Conservation (phyloP, 2,888 invertebrate genomes). For the Lamellibrachia columna region DNA sequence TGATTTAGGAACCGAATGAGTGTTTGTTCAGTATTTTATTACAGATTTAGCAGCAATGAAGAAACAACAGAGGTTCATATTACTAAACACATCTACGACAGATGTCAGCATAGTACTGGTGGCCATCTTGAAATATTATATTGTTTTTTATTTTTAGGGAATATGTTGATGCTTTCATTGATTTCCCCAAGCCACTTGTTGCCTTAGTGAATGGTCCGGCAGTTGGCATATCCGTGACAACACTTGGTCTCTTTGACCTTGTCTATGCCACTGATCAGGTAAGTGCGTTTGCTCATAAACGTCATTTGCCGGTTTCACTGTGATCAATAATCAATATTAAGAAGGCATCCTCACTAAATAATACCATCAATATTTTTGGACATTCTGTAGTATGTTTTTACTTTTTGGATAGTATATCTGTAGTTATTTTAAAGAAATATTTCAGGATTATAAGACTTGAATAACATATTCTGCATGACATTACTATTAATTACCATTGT, state of each 20-base stretch:
- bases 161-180: conserved; percentile 81
- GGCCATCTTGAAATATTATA: neutral
- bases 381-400: neutral
- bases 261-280: conserved; percentile 85
- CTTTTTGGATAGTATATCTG: neutral
- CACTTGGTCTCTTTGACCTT: conserved; percentile 85
- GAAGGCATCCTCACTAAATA: neutral
- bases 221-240: conserved; percentile 88
- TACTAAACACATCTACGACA: neutral
- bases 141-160: conserved; percentile 64
- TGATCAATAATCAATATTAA: neutral
- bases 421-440: neutral
- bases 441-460: too few species aligned
- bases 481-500: too few species aligned
- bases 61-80: neutral
- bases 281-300: neutral
- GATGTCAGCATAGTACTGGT: neutral
- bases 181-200: conserved; percentile 87
- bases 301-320: neutral
- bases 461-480: too few species aligned
- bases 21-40: too few species aligned
- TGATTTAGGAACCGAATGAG: too few species aligned
- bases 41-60: neutral
- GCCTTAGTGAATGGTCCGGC: conserved; percentile 94
- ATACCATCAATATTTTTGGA: neutral